A percentile compares a stretch with the other conserved stretches of the same genome.
Conservation (phyloP, 2,797 vertebrate genomes). For the Scyliorhinus canicula region DNA sequence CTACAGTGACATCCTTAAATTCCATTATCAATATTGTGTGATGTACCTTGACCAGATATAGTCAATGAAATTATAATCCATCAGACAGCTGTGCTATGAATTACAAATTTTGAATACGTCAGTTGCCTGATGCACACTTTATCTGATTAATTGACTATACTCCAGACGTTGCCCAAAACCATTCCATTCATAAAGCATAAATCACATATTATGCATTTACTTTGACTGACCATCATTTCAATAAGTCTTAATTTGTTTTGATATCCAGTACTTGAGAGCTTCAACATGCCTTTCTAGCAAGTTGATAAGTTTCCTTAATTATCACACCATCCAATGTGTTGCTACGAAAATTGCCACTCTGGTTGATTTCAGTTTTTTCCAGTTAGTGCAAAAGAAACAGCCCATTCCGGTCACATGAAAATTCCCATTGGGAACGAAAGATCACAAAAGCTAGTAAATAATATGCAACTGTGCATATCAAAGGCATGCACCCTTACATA, state of each 20-base stretch:
- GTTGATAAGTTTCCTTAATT: not conserved
- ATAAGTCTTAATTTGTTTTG: not conserved
- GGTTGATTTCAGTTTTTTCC: not conserved
- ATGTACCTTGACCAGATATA: not conserved
- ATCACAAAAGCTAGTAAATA: not conserved
- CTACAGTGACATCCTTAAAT: not conserved
- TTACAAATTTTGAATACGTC: constrained; percentile 1
- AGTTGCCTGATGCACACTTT: not conserved
- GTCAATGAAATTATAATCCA: constrained; percentile 2
- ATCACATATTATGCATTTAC: not conserved
- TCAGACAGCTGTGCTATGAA: not conserved
- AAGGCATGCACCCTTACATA: not conserved
- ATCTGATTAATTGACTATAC: constrained; percentile 20
- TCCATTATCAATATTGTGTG: not conserved
- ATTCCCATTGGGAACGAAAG: not conserved
- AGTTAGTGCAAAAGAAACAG: not conserved
- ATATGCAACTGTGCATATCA: not conserved
- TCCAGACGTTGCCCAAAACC: not conserved
- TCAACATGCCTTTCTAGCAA: not conserved
- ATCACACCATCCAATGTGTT: not conserved
- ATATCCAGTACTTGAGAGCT: not conserved
- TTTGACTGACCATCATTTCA: not conserved
- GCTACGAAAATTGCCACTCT: not conserved
- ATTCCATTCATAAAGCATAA: constrained; percentile 5
- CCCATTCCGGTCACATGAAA: not conserved